These are phyloP conservation scores for Daphoenositta chrysoptera DNA, from an alignment of 2,113 vertebrate species.

Conservation along the genomic window DNA sequence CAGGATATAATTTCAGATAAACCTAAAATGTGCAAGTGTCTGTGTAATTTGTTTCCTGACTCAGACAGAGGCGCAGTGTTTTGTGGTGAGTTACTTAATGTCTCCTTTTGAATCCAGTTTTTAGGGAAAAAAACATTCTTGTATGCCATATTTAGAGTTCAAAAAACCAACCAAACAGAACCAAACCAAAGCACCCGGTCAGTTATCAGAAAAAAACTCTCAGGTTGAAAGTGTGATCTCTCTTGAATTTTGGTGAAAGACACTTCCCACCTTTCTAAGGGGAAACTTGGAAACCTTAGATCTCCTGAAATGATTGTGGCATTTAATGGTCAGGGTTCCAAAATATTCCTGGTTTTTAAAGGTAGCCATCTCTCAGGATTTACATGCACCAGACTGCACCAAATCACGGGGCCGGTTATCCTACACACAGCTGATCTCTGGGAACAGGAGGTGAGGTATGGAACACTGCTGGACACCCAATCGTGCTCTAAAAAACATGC, in stretches of 20 bases:
- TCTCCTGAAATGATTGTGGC: background rate
- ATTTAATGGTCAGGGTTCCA: background rate
- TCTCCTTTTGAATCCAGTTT: background rate
- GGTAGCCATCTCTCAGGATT: background rate
- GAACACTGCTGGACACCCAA: conserved; percentile 31
- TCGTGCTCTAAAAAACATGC: background rate
- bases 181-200: background rate
- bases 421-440: background rate
- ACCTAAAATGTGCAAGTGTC: conserved; percentile 19
- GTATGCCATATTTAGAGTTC: background rate
- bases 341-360: background rate
- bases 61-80: background rate
- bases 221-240: background rate
- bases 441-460: background rate
- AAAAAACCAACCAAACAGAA: background rate
- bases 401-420: background rate
- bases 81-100: background rate
- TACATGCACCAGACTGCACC: background rate
- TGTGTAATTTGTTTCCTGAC: conserved; percentile 1
- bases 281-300: background rate
- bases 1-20: conserved; percentile 40
- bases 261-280: background rate
- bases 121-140: background rate
- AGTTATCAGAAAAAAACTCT: background rate
- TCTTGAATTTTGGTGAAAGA: background rate